These are phyloP conservation scores for Mohoua ochrocephala DNA, from an alignment of 2,113 vertebrate species.

Conservation along the genomic window DNA sequence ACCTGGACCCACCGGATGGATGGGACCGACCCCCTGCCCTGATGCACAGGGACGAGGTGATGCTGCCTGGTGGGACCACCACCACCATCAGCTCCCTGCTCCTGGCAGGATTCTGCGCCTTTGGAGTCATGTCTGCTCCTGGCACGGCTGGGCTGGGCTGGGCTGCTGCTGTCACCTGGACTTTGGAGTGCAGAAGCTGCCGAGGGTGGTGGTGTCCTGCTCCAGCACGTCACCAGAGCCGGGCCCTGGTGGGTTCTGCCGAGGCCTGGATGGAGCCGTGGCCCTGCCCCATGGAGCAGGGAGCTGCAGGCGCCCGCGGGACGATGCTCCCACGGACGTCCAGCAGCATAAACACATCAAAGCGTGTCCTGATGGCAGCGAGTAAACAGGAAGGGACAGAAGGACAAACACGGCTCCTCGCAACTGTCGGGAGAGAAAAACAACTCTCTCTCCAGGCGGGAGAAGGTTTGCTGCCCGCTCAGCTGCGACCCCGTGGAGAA, in stretches of 20 bases:
- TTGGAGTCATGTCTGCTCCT: rapidly evolving
- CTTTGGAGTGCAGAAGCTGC: neutral
- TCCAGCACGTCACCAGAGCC: neutral
- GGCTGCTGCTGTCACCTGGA: neutral
- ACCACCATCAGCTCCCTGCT: rapidly evolving
- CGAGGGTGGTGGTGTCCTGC: neutral
- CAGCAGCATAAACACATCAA: constrained; percentile 50
- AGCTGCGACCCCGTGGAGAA: neutral
- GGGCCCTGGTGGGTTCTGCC: neutral
- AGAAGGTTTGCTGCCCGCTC: neutral
- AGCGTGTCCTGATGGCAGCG: constrained; percentile 29
- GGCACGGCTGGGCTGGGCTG: neutral
- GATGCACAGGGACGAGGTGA: rapidly evolving
- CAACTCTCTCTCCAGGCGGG: neutral
- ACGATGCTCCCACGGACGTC: neutral
- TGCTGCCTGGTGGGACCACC: neutral
- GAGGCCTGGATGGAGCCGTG: rapidly evolving
- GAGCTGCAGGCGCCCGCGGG: neutral
- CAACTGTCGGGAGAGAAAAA: constrained; percentile 5
- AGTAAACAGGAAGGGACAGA: constrained; percentile 65
- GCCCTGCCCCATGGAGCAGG: neutral
- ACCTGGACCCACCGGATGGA: neutral
- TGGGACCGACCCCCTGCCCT: neutral
- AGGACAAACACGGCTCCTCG: constrained; percentile 37
- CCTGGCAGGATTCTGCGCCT: neutral